A percentile compares a stretch with the other conserved stretches of the same genome.
Conservation (phyloP, 53 echinoderm and acorn worm genomes). For the Holothuria leucospilota region DNA sequence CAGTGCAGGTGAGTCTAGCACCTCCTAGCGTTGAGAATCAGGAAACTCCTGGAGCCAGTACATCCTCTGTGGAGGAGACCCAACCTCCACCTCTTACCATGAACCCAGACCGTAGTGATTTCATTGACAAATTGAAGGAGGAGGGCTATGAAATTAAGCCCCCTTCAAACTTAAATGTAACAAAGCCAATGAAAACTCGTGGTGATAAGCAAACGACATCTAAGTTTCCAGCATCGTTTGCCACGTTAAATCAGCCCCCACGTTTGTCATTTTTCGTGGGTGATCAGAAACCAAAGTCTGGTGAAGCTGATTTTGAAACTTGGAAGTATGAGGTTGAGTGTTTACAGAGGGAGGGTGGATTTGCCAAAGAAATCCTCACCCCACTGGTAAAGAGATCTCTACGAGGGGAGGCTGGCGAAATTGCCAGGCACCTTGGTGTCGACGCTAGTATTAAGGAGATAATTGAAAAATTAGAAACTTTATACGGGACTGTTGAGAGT, state of each 20-base stretch:
- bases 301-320: conserved; percentile 42
- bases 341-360: neutral
- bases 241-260: neutral
- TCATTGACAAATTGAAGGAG: neutral
- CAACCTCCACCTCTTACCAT: neutral
- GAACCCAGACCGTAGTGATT: conserved; percentile 24
- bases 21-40: conserved; percentile 15
- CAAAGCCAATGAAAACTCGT: too few relatives aligned
- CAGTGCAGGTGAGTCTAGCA: neutral
- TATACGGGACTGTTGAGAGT: too few relatives aligned
- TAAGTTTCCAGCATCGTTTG: too few relatives aligned
- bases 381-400: conserved; percentile 5
- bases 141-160: too few relatives aligned
- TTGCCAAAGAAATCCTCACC: neutral
- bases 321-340: conserved; percentile 59
- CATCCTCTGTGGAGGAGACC: neutral
- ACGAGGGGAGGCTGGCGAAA: conserved; percentile 25
- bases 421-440: conserved; percentile 10
- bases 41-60: too few relatives aligned
- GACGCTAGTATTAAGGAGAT: conserved; percentile 1
- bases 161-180: too few relatives aligned
- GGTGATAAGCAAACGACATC: too few relatives aligned
- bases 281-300: conserved; percentile 46
- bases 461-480: too few relatives aligned
- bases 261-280: conserved; percentile 27